phyloP scores from a whole-genome alignment of 2,113 vertebrate genomes.

The Nymphicus hollandicus region DNA sequence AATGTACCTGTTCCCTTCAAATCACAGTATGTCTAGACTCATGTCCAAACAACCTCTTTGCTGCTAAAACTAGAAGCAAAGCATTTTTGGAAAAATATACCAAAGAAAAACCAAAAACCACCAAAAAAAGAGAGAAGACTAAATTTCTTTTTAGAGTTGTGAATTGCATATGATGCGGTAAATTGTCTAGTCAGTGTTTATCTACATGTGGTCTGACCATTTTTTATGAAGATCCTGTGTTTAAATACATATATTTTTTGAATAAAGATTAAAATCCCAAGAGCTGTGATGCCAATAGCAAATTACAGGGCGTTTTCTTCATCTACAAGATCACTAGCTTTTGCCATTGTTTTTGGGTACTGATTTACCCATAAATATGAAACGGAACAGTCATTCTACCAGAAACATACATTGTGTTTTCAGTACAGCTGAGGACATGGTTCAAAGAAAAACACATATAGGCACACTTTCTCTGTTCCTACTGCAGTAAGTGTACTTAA shows the following conservation, averaged over 20 bases:
- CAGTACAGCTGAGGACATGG: neutral
- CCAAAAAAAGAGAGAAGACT: neutral
- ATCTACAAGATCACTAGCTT: constrained; percentile 76
- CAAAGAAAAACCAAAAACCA: neutral
- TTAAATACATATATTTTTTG: constrained; percentile 70
- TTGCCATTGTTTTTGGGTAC: constrained; percentile 70
- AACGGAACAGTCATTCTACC: constrained; percentile 26
- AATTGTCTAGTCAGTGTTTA: constrained; percentile 72
- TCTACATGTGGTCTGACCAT: constrained; percentile 70
- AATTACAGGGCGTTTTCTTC: constrained; percentile 79
- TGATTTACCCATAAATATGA: constrained; percentile 72
- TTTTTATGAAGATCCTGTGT: constrained; percentile 64
- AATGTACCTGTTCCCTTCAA: constrained; percentile 45
- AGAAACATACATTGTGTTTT: constrained; percentile 67
- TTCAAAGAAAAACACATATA: constrained; percentile 9
- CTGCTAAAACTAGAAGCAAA: constrained; percentile 51
- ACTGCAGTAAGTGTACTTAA: neutral
- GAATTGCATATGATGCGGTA: constrained; percentile 60
- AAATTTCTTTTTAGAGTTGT: constrained; percentile 63
- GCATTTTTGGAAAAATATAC: constrained; percentile 22
- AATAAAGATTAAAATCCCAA: constrained; percentile 74
- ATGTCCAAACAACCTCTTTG: constrained; percentile 30
- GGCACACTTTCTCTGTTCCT: neutral
- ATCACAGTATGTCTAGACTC: constrained; percentile 58
- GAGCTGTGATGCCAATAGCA: constrained; percentile 67